Evolutionary conservation across 2,888 invertebrate genomes (phyloP).

Genomic region (Xylota segnis): DNA sequence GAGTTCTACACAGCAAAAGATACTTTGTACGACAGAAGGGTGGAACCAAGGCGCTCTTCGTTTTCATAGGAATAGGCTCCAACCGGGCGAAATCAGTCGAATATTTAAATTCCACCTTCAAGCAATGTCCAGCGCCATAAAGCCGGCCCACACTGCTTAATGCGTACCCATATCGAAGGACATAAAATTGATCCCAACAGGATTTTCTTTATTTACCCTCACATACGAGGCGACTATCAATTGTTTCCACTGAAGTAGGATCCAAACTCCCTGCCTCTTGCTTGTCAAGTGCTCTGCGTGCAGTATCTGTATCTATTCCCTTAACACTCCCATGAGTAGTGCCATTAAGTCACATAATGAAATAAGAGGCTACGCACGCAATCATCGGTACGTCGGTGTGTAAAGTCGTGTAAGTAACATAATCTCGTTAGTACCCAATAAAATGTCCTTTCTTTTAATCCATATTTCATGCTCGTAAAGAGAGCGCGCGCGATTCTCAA

Average conservation of each 20-base stretch:
- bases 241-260: conserved; percentile 7
- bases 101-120: not conserved
- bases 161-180: not conserved
- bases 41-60: no score
- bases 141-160: not conserved
- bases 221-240: conserved; percentile 37
- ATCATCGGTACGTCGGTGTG: conserved; percentile 34
- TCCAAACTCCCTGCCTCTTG: not conserved
- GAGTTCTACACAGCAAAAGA: no score
- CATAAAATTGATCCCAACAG: conserved; percentile 50
- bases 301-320: conserved; percentile 32
- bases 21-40: no score
- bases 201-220: conserved; percentile 36
- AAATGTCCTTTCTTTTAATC: conserved; percentile 63
- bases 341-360: conserved; percentile 61
- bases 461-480: conserved; percentile 54
- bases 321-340: conserved; percentile 46
- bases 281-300: conserved; percentile 26
- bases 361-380: conserved; percentile 59
- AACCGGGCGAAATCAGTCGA: not conserved
- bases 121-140: not conserved
- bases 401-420: conserved; percentile 56
- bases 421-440: conserved; percentile 70
- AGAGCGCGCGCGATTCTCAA: conserved; percentile 53
- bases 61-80: no score